Conservation (phyloP, 2,888 invertebrate species). For the Plagodis dolabraria region DNA sequence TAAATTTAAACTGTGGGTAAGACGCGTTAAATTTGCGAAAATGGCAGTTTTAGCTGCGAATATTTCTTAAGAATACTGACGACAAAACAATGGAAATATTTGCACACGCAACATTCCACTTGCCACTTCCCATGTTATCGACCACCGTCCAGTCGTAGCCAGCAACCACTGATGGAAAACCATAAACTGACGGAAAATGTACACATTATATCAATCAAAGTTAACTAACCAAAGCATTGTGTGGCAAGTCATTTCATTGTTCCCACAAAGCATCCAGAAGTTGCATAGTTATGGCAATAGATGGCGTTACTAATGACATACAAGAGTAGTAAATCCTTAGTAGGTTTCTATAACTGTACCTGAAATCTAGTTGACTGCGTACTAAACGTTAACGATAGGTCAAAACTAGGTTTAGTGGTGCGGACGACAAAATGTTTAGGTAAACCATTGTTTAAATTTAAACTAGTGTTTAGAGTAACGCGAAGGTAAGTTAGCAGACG, state of each 20-base stretch:
- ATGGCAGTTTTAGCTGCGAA: no score
- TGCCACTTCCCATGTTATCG: background rate
- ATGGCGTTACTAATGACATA: slow-evolving; percentile 20
- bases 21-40: no score
- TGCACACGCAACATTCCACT: background rate
- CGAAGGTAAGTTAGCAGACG: slow-evolving; percentile 8
- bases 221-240: slow-evolving; percentile 3
- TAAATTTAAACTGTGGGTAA: no score
- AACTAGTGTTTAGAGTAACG: background rate
- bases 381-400: slow-evolving; percentile 30
- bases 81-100: no score
- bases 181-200: slow-evolving; percentile 7
- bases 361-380: slow-evolving; percentile 28
- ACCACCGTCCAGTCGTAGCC: background rate
- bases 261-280: background rate
- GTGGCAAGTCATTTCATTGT: slow-evolving; percentile 1
- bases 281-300: slow-evolving; percentile 13
- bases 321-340: slow-evolving; percentile 10
- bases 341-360: slow-evolving; percentile 27
- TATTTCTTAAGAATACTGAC: no score
- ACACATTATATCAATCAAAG: slow-evolving; percentile 15
- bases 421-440: slow-evolving; percentile 20
- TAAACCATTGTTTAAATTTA: slow-evolving; percentile 21
- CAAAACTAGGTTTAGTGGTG: slow-evolving; percentile 32
- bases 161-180: slow-evolving; percentile 11